Evolutionary conservation across 35 echinoderm and acorn worm species (phyloP), one percentile per base, ranked within the genome.

Genomic region (Stichopus chloronotus): DNA sequence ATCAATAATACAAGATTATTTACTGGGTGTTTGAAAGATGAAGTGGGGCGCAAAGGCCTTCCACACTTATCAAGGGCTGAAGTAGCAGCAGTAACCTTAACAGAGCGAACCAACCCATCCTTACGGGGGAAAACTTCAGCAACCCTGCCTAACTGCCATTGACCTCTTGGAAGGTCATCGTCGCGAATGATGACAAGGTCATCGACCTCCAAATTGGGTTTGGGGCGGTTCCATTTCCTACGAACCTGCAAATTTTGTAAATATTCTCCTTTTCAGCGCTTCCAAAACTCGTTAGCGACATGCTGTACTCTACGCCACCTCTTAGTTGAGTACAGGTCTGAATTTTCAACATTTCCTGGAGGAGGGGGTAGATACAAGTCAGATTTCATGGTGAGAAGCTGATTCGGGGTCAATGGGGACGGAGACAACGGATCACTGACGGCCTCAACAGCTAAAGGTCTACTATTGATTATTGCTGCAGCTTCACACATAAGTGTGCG

Each of bases 201-300:
- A n/a, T 76, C 90, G 23, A 91, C 53, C 72, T 91, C 16, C 13
- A 91, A n/a, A 79, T 91, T 91, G 20, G 53, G 19, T 58, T 79
- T 0, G 4, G 43, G 19, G 5, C 5, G 2, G 5, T 25, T 22
- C 25, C 90, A 91, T 79, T 91, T 91, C 14, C 10, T 53, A 57
- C 74, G 68, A 56, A 72, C 25, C 55, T 91, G 90, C 56, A 91
- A 76, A 52, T 68, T 79, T 56, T 79, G 90, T 19, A 79, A 58
- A 79, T 57, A 56, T 79, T 91, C 88, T 78, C 55, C 57, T 8
- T 23, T 91, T 76, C 24, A 56, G 71, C 74, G 22, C 20, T 57
- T 77, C 93, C 93, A 94, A 78, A 94, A 94, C 63, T 83, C 79
- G 53, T 94, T 94, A 43, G 78, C 88, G 59, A 94, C 61, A 86